phyloP scores from a whole-genome alignment of 2,888 invertebrate genomes.

The Amphipyra tragopoginis region DNA sequence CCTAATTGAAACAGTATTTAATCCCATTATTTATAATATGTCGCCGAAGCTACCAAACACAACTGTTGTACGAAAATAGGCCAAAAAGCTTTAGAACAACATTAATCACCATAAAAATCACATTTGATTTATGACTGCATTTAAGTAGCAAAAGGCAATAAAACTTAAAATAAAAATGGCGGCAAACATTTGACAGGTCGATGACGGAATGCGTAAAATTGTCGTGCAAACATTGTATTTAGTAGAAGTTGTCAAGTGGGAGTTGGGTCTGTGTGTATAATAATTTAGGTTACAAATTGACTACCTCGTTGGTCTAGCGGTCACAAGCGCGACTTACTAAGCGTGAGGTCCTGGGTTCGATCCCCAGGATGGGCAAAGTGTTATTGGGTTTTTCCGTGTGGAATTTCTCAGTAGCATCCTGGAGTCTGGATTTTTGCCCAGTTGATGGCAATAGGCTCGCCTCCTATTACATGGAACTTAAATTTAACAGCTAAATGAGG shows the following conservation, averaged over 20 bases:
- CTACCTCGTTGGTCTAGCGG: no score
- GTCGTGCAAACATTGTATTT: slow-evolving; percentile 49
- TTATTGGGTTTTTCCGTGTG: no score
- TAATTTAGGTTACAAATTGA: no score
- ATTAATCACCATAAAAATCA: slow-evolving; percentile 58
- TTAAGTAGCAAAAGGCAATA: slow-evolving; percentile 53
- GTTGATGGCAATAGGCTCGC: no score
- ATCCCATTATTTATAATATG: slow-evolving; percentile 56
- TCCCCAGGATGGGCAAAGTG: no score
- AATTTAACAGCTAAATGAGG: no score
- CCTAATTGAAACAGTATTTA: slow-evolving; percentile 37
- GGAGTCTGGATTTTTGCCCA: no score
- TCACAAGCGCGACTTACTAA: no score
- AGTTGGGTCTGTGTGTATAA: slow-evolving; percentile 18
- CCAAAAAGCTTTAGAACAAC: slow-evolving; percentile 43
- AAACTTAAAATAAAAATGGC: slow-evolving; percentile 56
- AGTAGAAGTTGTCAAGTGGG: slow-evolving; percentile 23
- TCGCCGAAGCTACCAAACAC: slow-evolving; percentile 26
- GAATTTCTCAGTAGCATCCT: no score
- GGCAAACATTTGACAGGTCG: slow-evolving; percentile 50
- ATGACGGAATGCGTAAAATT: slow-evolving; percentile 54
- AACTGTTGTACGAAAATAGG: slow-evolving; percentile 47
- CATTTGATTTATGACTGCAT: slow-evolving; percentile 56
- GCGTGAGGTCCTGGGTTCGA: no score
- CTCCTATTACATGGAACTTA: no score